phyloP scores from a whole-genome alignment of 1,140 invertebrate genomes.

The Portunus trituberculatus region DNA sequence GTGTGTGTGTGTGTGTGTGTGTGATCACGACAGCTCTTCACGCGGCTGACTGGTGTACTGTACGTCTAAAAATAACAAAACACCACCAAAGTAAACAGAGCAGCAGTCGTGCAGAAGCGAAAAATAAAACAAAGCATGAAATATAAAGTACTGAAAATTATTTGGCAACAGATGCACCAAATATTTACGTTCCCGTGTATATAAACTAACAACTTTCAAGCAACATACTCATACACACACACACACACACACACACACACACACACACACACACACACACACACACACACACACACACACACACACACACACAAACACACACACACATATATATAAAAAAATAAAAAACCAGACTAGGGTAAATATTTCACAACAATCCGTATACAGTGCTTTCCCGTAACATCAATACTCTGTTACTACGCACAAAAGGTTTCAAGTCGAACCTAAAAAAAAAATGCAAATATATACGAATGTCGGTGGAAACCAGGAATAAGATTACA shows the following conservation, averaged over 20 bases:
- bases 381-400: not conserved
- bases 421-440: not conserved
- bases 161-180: not conserved
- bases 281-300: not conserved
- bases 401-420: not conserved
- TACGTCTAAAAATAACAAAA: no score
- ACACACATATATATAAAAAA: not conserved
- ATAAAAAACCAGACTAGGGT: not conserved
- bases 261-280: not conserved
- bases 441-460: no score
- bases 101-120: not conserved
- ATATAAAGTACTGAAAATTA: not conserved
- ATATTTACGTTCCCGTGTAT: not conserved
- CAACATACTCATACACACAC: not conserved
- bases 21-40: no score
- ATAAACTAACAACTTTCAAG: not conserved
- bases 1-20: conserved; percentile 6
- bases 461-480: no score
- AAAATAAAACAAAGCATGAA: not conserved
- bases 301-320: not conserved
- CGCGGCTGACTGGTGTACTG: no score
- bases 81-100: not conserved
- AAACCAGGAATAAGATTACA: no score
- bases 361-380: not conserved
- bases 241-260: not conserved